Base-by-base conservation (phyloP, 2,113 vertebrate genomes). In the Brachyhypopomus gauderio region DNA sequence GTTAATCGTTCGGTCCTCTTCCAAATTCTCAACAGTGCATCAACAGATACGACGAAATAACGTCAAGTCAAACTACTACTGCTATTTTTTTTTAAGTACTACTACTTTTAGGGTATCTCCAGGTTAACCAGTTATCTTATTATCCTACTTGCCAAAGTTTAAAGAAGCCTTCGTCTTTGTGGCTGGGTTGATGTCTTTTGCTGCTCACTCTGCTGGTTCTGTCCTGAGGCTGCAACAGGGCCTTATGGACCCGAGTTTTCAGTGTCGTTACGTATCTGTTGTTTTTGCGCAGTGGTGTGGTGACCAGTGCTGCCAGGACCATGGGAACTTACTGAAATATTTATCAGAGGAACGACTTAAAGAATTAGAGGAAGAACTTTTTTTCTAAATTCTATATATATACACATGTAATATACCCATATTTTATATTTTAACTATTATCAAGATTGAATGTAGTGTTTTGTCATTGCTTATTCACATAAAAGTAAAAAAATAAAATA, bases 141-240 rank as follows among this genome's bases (percentile, higher is more conserved):
- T 85, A 88, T 92, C 90, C 88, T 93, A 91, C 94, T 97, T 97
- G 96, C 96, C 96, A 97, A 98, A 98, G 96, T 94, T 52, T 14
- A 63, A 81, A 94, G 95, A 94, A 92, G 92, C 92, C 92, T 92
- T 92, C 92, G 93, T 89, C 89, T 94, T 89, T 93, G 92, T 88
- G 91, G 92, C 92, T 89, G 82, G 91, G 88, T 87, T 83, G 90
- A 91, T 92, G 91, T 94, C 91, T 88, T 66, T 83, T 87, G 90
- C 89, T 89, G 88, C 90, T 90, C 80, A 86, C 79, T 88, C 86
- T 52, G 86, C 89, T 90, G 89, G 85, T 87, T 86, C 82, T 52
- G 80, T 86, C 78, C 75, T 45, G 23, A 79, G 88, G 85, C 84
- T 81, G 16, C 71, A 59, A 25, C 34, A 75, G 73, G 80, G 85